Base-by-base conservation (phyloP, 30 jellyfish, hydroid and myxozoan genomes). In the Pelagia noctiluca region DNA sequence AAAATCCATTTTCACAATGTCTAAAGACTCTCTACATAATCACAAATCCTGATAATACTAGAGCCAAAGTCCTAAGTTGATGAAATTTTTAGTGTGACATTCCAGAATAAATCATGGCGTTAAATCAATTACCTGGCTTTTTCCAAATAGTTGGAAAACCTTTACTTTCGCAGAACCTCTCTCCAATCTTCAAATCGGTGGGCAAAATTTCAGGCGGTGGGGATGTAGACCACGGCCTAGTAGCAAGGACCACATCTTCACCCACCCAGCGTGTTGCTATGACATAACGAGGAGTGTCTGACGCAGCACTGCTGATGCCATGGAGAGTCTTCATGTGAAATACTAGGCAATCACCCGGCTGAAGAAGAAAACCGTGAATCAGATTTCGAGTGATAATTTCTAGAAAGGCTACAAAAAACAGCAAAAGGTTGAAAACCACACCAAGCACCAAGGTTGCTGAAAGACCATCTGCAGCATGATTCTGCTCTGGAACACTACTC, bases 341-440 rank as follows among this genome's bases (percentile, higher is more conserved):
- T 11, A 80, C 97, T 30, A 89, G 76, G 72, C 97, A 89, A 46
- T 89, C 97, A 29, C 97, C 97, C 13, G 97, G 97, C 97, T 89
- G 70, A 63, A 42, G 33, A 35, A 28, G 34, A 42, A 73, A 21
- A 42, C 52, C 5, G 36, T n/a, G n/a, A n/a, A n/a, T n/a, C n/a
- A n/a, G n/a, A n/a, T n/a, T n/a, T n/a, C n/a, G n/a, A n/a, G n/a
- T n/a, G n/a, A n/a, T n/a, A n/a, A n/a, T n/a, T n/a, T n/a, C n/a
- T n/a, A n/a, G n/a, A n/a, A n/a, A n/a, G n/a, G n/a, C n/a, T n/a
- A n/a, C n/a, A n/a, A n/a, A n/a, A n/a, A n/a, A n/a, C n/a, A n/a
- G n/a, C n/a, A n/a, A n/a, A n/a, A n/a, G n/a, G n/a, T n/a, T n/a
- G n/a, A n/a, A n/a, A n/a, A n/a, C n/a, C n/a, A n/a, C n/a, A n/a